A percentile compares a stretch with the other conserved stretches of the same genome.
These are phyloP conservation scores for Florisuga fusca DNA, from an alignment of 2,797 vertebrate genomes.

Conservation along the genomic window DNA sequence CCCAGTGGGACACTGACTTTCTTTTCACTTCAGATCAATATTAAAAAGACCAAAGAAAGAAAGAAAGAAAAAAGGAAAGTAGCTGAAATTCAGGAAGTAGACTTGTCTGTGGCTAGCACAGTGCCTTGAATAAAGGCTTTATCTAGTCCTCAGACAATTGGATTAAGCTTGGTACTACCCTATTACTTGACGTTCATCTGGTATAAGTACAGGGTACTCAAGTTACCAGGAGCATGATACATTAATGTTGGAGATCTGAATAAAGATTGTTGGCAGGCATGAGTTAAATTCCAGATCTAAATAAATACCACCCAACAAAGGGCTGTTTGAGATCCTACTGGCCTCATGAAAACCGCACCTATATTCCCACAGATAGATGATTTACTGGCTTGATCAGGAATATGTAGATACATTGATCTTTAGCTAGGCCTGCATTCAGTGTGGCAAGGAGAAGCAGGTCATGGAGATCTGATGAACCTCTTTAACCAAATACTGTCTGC, in stretches of 20 bases:
- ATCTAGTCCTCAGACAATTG: not conserved
- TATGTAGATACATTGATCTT: not conserved
- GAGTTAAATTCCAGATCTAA: not conserved
- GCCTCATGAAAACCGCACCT: not conserved
- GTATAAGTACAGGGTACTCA: not conserved
- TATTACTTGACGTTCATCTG: not conserved
- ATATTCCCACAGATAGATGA: not conserved
- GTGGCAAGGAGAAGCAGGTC: not conserved
- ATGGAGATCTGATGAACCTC: rapidly evolving
- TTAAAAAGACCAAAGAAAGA: not conserved
- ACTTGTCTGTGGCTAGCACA: not conserved
- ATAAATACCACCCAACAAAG: not conserved
- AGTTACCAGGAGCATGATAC: not conserved
- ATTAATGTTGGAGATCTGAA: not conserved
- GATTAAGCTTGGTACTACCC: not conserved
- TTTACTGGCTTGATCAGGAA: not conserved
- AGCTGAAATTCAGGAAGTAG: not conserved
- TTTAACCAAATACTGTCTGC: not conserved
- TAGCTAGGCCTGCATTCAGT: not conserved
- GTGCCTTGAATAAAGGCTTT: not conserved
- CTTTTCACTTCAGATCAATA: not conserved
- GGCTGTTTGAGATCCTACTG: not conserved
- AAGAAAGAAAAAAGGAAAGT: not conserved
- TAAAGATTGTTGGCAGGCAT: not conserved
- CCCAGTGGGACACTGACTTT: not conserved